phyloP scores from a whole-genome alignment of 2,113 vertebrate genomes.

The Burhinus bistriatus region DNA sequence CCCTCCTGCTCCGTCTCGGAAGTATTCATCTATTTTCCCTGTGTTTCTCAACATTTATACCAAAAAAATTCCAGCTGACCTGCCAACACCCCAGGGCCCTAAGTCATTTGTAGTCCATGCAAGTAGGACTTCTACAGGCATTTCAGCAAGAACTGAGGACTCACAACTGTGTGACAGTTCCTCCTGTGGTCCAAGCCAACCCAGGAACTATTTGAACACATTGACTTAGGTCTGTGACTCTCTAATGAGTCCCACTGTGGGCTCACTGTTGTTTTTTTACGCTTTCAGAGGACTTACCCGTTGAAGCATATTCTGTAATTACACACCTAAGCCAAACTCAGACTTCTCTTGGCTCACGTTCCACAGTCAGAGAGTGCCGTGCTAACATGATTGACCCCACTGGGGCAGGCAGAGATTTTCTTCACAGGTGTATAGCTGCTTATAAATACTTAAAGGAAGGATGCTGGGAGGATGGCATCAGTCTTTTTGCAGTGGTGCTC shows the following conservation, averaged over 20 bases:
- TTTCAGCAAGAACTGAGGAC: not conserved
- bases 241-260: not conserved
- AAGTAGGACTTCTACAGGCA: not conserved
- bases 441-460: no score
- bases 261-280: not conserved
- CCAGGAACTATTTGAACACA: not conserved
- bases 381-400: not conserved
- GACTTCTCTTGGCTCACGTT: not conserved
- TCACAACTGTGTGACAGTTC: not conserved
- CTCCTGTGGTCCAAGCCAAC: not conserved
- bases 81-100: not conserved
- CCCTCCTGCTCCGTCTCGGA: not conserved
- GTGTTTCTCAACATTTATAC: not conserved
- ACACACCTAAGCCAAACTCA: not conserved
- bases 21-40: not conserved
- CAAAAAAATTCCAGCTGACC: not conserved
- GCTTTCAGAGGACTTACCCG: not conserved
- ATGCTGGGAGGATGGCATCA: no score
- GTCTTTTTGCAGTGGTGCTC: no score
- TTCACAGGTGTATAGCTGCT: not conserved
- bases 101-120: not conserved
- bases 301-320: not conserved
- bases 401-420: not conserved
- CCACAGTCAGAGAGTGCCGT: rapidly evolving
- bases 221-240: not conserved